phyloP scores from a whole-genome alignment of 1,140 invertebrate species.

The Drosophila saltans region DNA sequence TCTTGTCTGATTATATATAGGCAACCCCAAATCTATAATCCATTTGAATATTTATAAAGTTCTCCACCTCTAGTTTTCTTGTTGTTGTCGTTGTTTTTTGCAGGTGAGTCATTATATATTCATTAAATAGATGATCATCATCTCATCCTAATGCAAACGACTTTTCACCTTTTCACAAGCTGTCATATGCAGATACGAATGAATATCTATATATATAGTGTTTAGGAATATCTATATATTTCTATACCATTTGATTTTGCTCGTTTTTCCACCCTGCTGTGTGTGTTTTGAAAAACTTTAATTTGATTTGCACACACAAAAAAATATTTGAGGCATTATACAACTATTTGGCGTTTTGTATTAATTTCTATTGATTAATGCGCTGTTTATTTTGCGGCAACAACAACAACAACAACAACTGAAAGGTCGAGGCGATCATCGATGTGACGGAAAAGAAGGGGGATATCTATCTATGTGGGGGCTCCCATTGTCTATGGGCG shows the following conservation, averaged over 20 bases:
- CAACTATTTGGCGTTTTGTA: constrained; percentile 76
- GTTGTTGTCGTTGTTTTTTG: neutral
- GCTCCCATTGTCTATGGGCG: constrained; percentile 37
- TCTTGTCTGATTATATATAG: constrained; percentile 1
- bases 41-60: constrained; percentile 18
- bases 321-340: constrained; percentile 57
- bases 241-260: constrained; percentile 39
- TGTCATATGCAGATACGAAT: neutral
- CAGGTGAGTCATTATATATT: constrained; percentile 29
- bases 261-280: constrained; percentile 35
- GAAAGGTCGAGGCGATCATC: constrained; percentile 32
- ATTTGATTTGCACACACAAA: constrained; percentile 69
- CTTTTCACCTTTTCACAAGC: constrained; percentile 31
- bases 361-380: constrained; percentile 81
- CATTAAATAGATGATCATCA: constrained; percentile 19
- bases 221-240: constrained; percentile 31
- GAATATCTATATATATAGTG: neutral
- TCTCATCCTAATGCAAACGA: constrained; percentile 41
- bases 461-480: constrained; percentile 37
- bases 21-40: constrained; percentile 11
- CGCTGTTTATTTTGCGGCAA: constrained; percentile 78
- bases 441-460: constrained; percentile 36
- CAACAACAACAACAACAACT: constrained; percentile 33
- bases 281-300: constrained; percentile 46
- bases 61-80: neutral